phyloP scores from a whole-genome alignment of 2,888 invertebrate genomes.

The Malthinus seriepunctatus region DNA sequence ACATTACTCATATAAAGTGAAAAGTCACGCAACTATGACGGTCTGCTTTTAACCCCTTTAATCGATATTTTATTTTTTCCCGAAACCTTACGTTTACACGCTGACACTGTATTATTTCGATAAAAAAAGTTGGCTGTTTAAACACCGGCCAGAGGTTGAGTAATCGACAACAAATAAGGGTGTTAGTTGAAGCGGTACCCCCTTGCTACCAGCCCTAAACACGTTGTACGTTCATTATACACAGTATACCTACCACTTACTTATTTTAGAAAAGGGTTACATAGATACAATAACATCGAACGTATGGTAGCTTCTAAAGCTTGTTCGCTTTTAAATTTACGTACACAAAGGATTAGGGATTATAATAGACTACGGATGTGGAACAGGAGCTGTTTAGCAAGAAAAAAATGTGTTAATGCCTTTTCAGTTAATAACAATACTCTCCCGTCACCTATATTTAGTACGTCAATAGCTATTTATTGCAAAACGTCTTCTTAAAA shows the following conservation, averaged over 20 bases:
- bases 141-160: slow-evolving; percentile 21
- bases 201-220: slow-evolving; percentile 35
- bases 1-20: slow-evolving; percentile 6
- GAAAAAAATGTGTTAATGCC: slow-evolving; percentile 22
- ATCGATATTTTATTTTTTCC: slow-evolving; percentile 11
- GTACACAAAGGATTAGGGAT: slow-evolving; percentile 28
- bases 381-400: slow-evolving; percentile 8
- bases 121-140: slow-evolving; percentile 15
- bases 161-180: slow-evolving; percentile 29
- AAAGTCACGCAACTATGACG: slow-evolving; percentile 9
- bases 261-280: slow-evolving; percentile 29
- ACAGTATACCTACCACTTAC: slow-evolving; percentile 45
- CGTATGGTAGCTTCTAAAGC: slow-evolving; percentile 20
- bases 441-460: no score
- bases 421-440: slow-evolving; percentile 3
- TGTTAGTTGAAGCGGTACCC: slow-evolving; percentile 33
- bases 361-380: slow-evolving; percentile 28
- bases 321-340: slow-evolving; percentile 24
- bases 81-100: slow-evolving; percentile 9
- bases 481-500: no score
- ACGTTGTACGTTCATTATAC: slow-evolving; percentile 44
- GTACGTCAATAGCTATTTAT: no score
- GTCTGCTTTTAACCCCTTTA: slow-evolving; percentile 5
- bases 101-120: slow-evolving; percentile 13
- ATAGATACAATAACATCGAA: slow-evolving; percentile 23